phyloP scores from a whole-genome alignment of 2,888 invertebrate species.

The Crossocerus cetratus region DNA sequence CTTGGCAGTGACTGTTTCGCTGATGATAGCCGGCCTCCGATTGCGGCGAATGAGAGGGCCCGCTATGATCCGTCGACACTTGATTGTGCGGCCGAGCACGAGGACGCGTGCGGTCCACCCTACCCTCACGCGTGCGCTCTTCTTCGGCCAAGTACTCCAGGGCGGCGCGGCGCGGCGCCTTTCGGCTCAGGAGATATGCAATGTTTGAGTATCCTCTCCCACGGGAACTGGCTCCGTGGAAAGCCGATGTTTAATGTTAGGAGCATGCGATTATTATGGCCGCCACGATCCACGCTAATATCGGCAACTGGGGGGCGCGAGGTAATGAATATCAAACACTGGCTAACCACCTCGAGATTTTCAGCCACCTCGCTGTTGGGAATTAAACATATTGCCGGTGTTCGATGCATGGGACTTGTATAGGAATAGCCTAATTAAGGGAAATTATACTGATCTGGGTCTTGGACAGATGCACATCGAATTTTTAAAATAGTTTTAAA shows the following conservation, averaged over 20 bases:
- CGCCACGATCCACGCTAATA: neutral
- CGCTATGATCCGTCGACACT: slow-evolving; percentile 58
- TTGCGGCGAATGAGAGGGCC: too few relatives aligned
- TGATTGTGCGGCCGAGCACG: slow-evolving; percentile 67
- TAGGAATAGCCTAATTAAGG: too few relatives aligned
- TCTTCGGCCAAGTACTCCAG: slow-evolving; percentile 8
- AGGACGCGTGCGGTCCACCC: slow-evolving; percentile 62
- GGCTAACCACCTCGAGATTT: neutral
- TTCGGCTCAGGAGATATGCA: neutral
- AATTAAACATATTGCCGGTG: too few relatives aligned
- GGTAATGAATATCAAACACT: neutral
- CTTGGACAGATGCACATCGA: too few relatives aligned
- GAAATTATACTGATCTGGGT: too few relatives aligned
- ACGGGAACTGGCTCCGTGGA: slow-evolving; percentile 23
- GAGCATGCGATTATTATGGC: too few relatives aligned
- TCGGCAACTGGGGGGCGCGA: neutral
- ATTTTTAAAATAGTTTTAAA: too few relatives aligned
- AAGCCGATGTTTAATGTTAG: slow-evolving; percentile 9
- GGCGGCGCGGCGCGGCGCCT: neutral
- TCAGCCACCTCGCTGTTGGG: too few relatives aligned
- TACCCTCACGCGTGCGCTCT: slow-evolving; percentile 19
- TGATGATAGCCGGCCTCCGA: neutral
- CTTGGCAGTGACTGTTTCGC: slow-evolving; percentile 63
- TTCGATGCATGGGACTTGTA: too few relatives aligned
- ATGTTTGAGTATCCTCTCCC: slow-evolving; percentile 44